Evolutionary conservation across 2,888 invertebrate species (phyloP), one percentile per base, ranked within the genome.

Genomic region (Lepidocyrtoides sp.): DNA sequence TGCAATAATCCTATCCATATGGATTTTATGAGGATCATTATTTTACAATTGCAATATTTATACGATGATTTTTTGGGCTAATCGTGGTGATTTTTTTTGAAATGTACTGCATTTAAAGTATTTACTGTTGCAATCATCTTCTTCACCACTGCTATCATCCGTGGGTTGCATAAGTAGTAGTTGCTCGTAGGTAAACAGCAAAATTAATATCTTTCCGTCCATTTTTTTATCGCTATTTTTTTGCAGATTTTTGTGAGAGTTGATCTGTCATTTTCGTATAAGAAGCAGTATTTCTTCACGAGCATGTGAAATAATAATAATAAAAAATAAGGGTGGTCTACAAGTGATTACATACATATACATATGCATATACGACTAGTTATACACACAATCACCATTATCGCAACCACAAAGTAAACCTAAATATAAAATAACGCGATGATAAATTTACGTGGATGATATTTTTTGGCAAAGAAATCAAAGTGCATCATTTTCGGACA

Each of bases 181-280:
- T 36, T 4, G 36, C 2, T n/a, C 0, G 10, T 32, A 75, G 26
- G 44, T 44, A n/a, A 72, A 41, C 41, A 72, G 26, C 72, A 75
- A 75, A 75, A 75, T 75, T 75, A 75, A 75, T 75, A 75, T 75
- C 75, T 75, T 51, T 75, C 75, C 75, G 75, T 75, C 44, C 14
- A 75, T 75, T 75, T 75, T 75, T 44, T 63, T 29, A 29, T 29
- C 17, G n/a, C 44, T 23, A 17, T n/a, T 72, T n/a, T 66, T 72
- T 72, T 72, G 44, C 23, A 14, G 32, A 63, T 69, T 69, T 2
- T 57, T 23, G 14, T 51, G 26, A 75, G 10, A 75, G 75, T 75
- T 48, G 48, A 75, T 48, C 48, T 48, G 48, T 75, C 75, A 75
- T 51, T 48, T 75, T 75, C 23, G 48, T 26, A 51, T 75, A 48